Evolutionary conservation across 1,140 invertebrate genomes (phyloP).

Genomic region (Drosophila pandora): DNA sequence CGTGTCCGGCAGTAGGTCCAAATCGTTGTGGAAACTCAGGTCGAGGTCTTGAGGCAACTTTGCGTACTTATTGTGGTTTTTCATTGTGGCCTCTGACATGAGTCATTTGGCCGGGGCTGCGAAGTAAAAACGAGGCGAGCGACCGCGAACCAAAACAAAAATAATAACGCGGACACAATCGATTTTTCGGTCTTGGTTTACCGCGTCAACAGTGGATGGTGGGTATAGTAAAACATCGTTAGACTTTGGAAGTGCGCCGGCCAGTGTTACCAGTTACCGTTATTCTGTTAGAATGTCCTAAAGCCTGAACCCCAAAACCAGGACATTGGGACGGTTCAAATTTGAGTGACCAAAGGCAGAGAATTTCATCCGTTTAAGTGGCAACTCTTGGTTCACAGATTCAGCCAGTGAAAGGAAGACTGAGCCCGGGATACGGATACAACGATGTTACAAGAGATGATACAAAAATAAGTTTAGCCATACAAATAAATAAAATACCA

Average conservation of each 20-base stretch:
- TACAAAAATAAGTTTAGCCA: no score
- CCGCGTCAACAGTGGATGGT: constrained; percentile 25
- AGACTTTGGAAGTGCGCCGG: neutral
- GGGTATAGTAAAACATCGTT: constrained; percentile 32
- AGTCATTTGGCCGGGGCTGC: constrained; percentile 45
- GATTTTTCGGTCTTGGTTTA: constrained; percentile 70
- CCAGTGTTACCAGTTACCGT: constrained; percentile 2
- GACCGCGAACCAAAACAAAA: constrained; percentile 72
- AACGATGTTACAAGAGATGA: no score
- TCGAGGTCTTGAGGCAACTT: constrained; percentile 82
- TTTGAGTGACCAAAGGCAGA: neutral
- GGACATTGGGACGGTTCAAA: neutral
- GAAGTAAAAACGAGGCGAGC: constrained; percentile 12
- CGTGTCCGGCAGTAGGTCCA: constrained; percentile 74
- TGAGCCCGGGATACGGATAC: no score
- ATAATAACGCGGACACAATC: constrained; percentile 67
- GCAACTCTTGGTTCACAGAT: no score
- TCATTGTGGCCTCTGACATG: constrained; percentile 67
- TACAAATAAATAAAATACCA: no score
- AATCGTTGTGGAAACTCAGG: constrained; percentile 79
- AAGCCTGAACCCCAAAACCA: neutral
- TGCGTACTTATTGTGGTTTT: constrained; percentile 82
- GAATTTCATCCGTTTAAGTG: neutral
- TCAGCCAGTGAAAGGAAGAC: no score
- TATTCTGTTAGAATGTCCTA: neutral